phyloP scores from a whole-genome alignment of 2,888 invertebrate species.

The Pterobdella sp. region DNA sequence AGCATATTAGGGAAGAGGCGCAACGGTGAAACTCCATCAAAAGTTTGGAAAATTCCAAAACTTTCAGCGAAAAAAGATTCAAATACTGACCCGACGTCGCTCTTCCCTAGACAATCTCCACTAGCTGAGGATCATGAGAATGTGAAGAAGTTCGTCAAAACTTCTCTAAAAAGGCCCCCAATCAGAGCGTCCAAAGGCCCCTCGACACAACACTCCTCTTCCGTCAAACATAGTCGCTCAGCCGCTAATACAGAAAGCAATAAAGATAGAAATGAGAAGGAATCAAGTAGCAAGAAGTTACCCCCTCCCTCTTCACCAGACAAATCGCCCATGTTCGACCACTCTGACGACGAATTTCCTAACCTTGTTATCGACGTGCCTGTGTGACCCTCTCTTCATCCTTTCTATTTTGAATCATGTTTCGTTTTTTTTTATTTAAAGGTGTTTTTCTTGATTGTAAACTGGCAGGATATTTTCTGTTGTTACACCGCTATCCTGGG shows the following conservation, averaged over 20 bases:
- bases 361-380: conserved; percentile 32
- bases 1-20: background rate
- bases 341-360: conserved; percentile 33
- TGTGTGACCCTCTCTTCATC: conserved; percentile 19
- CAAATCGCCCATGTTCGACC: conserved; percentile 33
- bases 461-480: too few relatives aligned
- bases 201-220: background rate
- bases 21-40: background rate
- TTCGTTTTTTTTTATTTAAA: too few relatives aligned
- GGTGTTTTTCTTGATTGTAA: too few relatives aligned
- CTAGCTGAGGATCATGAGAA: background rate
- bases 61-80: background rate
- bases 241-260: background rate
- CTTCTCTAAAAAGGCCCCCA: too few relatives aligned
- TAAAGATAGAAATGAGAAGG: background rate
- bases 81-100: background rate
- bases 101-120: background rate
- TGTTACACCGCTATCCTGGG: too few relatives aligned
- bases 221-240: background rate
- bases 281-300: background rate
- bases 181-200: too few relatives aligned
- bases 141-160: too few relatives aligned
- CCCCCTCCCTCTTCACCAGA: conserved; percentile 19
- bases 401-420: too few relatives aligned
- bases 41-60: background rate